Base-by-base conservation (phyloP, 2,797 vertebrate species). In the Avahi laniger region DNA sequence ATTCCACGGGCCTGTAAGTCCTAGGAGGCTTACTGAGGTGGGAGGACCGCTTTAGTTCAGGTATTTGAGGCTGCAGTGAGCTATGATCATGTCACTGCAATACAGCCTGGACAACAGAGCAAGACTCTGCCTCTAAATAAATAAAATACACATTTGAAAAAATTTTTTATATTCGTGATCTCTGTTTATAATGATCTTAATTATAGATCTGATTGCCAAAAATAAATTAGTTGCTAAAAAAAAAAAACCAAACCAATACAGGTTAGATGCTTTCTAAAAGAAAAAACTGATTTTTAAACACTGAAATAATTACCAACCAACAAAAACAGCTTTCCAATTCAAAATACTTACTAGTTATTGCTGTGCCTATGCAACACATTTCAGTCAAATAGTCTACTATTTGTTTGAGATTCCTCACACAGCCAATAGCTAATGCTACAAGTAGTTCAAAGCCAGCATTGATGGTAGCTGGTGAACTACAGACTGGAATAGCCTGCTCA, bases 401-500 rank as follows among this genome's bases (percentile, higher is more conserved):
- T 96, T 99, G 99, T 97, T 99, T 99, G 97, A 99, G 99, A 98
- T 99, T 99, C 96, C 99, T 99, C 96, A 99, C 99, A 96, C 99
- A 99, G 98, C 99, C 99, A 46, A 99, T 99, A 67, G 99, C 99
- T 93, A 99, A 98, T 9, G 99, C 99, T 95, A 99, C 99, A 76
- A 99, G 98, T 72, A 99, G 98, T 97, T 99, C 99, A 97, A 99
- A 99, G 94, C 99, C 99, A 81, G 99, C 99, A 75, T 99, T 99
- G 97, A 99, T 99, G 59, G 99, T 99, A 91, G 99, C 99, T 38
- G 99, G 99, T 43, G 99, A 99, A 98, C 99, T 99, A 98, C 99
- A 99, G 65, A 99, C 99, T 7, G 99, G 99, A 97, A 99, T 99
- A 98, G 99, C 99, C 98, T 99, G 99, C 98, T 99, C 99, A 72